Base-by-base conservation (phyloP, 2,888 invertebrate genomes). In the Junonia oenone region DNA sequence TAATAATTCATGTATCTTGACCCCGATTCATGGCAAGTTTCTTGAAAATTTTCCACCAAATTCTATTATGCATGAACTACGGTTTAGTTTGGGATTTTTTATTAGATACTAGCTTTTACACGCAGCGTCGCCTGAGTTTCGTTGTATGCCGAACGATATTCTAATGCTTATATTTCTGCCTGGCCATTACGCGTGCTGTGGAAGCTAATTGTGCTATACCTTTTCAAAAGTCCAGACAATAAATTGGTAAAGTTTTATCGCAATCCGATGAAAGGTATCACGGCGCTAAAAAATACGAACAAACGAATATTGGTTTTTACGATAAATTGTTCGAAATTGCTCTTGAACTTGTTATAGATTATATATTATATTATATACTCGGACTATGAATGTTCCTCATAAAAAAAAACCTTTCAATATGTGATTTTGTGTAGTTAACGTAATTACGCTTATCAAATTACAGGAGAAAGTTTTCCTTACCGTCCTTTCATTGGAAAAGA, bases 1-100 rank as follows among this genome's bases (percentile, higher is more conserved):
- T 58, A 65, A 65, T 63, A 63, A 66, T 64, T 64, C 61, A 63
- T 59, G 59, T 55, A 59, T 62, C 60, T 55, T 59, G 59, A 61
- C 62, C 62, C 55, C 52, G 40, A 59, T 55, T 53, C 59, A 22
- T 45, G 48, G 49, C 26, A 58, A 56, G 48, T 59, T 60, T 31
- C 55, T 43, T 50, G 58, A 62, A 66, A 63, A n/a, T n/a, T 59
- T 63, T 63, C 54, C 33, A 57, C 51, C 40, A 33, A 55, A 46
- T 51, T 61, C 57, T 55, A 59, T 57, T 61, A 61, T 63, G 58
- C 45, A 58, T 55, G 55, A 55, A 58, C 49, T 55, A 50, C 46
- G 50, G 50, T 50, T 60, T 52, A 52, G 55, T 50, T 55, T 55
- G 33, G 47, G 47, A 61, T 48, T 60, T 58, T 54, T 43, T 54